These are phyloP conservation scores for Coleophora flavipennella DNA, from an alignment of 2,888 invertebrate genomes.

Conservation along the genomic window DNA sequence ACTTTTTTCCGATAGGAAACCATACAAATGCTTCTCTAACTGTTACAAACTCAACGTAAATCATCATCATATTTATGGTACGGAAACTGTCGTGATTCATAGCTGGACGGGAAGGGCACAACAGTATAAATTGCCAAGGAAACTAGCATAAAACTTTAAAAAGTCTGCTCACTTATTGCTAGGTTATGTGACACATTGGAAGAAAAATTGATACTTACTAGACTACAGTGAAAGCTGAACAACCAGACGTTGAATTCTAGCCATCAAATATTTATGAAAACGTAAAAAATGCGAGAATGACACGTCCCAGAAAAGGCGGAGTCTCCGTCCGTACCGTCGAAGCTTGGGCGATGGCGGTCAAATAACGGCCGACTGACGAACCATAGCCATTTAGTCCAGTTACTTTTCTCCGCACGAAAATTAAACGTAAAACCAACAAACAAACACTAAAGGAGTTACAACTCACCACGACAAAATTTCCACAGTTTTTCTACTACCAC, in stretches of 20 bases:
- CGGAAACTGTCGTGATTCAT: constrained; percentile 33
- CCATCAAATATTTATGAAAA: constrained; percentile 6
- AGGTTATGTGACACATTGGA: constrained; percentile 26
- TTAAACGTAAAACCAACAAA: no score
- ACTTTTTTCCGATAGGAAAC: no score
- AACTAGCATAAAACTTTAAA: constrained; percentile 4
- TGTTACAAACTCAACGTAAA: no score
- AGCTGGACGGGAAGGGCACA: constrained; percentile 16
- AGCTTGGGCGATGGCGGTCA: constrained; percentile 69
- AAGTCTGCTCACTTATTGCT: constrained; percentile 6
- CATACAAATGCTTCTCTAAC: no score
- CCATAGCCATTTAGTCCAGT: constrained; percentile 18
- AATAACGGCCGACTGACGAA: constrained; percentile 50
- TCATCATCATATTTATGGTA: constrained; percentile 1
- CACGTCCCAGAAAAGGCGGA: constrained; percentile 51
- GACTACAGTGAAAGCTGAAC: constrained; percentile 11
- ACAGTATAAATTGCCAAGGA: no score
- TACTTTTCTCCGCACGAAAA: no score
- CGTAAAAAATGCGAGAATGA: constrained; percentile 21
- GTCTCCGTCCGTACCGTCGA: constrained; percentile 39
- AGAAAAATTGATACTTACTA: no score
- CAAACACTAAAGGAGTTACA: constrained; percentile 2
- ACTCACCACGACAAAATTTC: constrained; percentile 63
- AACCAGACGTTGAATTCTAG: constrained; percentile 7
- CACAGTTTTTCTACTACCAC: constrained; percentile 42